These are phyloP conservation scores for Uropsilus gracilis DNA, from an alignment of 2,113 vertebrate genomes.

Conservation along the genomic window DNA sequence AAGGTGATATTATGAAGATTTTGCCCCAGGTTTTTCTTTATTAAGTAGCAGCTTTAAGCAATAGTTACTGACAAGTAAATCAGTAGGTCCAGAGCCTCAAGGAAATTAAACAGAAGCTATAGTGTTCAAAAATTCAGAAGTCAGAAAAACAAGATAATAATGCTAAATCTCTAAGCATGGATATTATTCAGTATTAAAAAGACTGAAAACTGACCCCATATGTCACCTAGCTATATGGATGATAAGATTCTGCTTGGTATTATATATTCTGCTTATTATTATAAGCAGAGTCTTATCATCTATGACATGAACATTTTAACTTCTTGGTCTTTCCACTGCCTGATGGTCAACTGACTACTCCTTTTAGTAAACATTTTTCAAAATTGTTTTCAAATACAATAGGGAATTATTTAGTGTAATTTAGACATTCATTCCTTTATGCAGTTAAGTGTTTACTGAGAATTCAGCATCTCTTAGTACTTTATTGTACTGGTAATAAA, in stretches of 20 bases:
- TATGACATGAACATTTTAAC: background rate
- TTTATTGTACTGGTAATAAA: background rate
- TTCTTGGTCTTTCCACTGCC: background rate
- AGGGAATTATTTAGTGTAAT: background rate
- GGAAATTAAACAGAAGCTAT: slow-evolving; percentile 34
- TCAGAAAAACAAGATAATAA: background rate
- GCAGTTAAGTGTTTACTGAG: background rate
- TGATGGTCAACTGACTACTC: background rate
- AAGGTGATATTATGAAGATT: background rate
- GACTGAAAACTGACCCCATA: background rate
- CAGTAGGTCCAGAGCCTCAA: background rate
- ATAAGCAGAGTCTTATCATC: no score
- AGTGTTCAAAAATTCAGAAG: background rate
- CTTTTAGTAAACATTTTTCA: background rate
- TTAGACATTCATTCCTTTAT: background rate
- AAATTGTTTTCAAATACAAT: slow-evolving; percentile 9
- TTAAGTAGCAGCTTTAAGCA: slow-evolving; percentile 28
- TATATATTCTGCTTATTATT: no score
- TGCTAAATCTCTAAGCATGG: slow-evolving; percentile 23
- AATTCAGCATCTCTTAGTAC: background rate
- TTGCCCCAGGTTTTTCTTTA: background rate
- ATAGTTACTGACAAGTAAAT: background rate
- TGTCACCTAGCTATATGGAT: no score
- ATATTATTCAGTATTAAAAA: background rate
- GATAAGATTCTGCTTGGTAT: no score